A percentile compares a stretch with the other conserved stretches of the same genome.
Conservation (phyloP, 2,113 vertebrate species). For the Erythrocercus mccallii region DNA sequence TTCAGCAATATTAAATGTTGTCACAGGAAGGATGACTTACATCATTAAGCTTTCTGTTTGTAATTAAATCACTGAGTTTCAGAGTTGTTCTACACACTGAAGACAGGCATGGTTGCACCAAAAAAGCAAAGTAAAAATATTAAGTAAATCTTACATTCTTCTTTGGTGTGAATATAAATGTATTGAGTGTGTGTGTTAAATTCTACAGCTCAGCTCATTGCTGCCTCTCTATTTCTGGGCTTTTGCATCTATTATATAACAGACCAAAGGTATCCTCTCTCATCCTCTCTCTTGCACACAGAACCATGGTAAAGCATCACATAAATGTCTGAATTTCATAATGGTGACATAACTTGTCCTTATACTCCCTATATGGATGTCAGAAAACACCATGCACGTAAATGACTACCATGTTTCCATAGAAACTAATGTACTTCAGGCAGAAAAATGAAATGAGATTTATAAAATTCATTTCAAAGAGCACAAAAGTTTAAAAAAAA, state of each 20-base stretch:
- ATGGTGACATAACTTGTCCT: conserved; percentile 13
- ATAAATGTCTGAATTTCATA: conserved; percentile 23
- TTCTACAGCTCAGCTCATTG: background rate
- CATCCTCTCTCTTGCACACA: background rate
- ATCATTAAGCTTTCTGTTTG: background rate
- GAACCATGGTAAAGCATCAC: background rate
- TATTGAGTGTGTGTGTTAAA: background rate
- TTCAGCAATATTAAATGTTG: conserved; percentile 1
- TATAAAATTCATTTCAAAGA: background rate
- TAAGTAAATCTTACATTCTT: background rate
- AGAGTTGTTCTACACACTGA: background rate
- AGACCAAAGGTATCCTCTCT: background rate
- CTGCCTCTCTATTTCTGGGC: background rate
- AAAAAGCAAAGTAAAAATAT: background rate
- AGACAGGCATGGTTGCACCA: background rate
- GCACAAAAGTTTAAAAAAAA: background rate
- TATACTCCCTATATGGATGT: conserved; percentile 11
- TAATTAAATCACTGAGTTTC: conserved; percentile 24
- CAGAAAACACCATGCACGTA: conserved; percentile 24
- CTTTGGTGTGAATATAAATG: background rate
- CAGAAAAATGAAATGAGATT: conserved; percentile 11
- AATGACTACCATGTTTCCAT: conserved; percentile 55
- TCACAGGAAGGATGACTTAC: conserved; percentile 3
- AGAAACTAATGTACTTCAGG: conserved; percentile 41
- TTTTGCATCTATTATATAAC: background rate